Evolutionary conservation across 2,888 invertebrate genomes (phyloP), one percentile per base, ranked within the genome.

Genomic region (Blera fallax): DNA sequence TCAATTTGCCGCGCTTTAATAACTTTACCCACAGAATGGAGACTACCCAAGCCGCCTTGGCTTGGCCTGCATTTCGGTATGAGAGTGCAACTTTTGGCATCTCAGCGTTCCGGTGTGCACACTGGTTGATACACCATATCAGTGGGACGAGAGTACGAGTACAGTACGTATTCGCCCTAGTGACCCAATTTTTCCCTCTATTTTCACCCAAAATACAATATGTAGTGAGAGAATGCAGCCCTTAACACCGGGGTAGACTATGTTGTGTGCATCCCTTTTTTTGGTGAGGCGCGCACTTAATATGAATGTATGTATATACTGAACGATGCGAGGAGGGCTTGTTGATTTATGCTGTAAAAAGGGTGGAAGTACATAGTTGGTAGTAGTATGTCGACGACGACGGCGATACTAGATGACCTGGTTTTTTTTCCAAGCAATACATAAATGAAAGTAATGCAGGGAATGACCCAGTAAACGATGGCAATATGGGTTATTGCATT

Each of bases 351-450:
- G 58, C 37, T 80, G 80, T 80, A 60, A 82, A 62, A 82, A 62
- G 88, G 89, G 88, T 88, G 88, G 87, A n/a, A n/a, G n/a, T n/a
- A n/a, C 24, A 24, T 88, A 88, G 87, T 64, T 56, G 40, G 64
- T 34, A 43, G 43, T 72, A 45, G 48, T 76, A 45, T 48, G 52
- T 21, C 27, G 34, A 50, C 58, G 29, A 56, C 29, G 79, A 45
- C 77, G 18, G 54, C 78, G 70, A 74, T 82, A 81, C 80, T 77
- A 78, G 87, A 87, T 89, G 89, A 89, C 89, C 89, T 87, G 89
- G 82, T 88, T 89, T 14, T 40, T 4, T n/a, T 14, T 78, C 16
- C 2, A 45, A 62, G 56, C 14, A 69, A 18, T 34, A 70, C 52
- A 78, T 60, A 54, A 50, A 70, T 37, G 74, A 54, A 62, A 81